Conservation (phyloP, 1,140 invertebrate species). For the Potamilus streckersoni region DNA sequence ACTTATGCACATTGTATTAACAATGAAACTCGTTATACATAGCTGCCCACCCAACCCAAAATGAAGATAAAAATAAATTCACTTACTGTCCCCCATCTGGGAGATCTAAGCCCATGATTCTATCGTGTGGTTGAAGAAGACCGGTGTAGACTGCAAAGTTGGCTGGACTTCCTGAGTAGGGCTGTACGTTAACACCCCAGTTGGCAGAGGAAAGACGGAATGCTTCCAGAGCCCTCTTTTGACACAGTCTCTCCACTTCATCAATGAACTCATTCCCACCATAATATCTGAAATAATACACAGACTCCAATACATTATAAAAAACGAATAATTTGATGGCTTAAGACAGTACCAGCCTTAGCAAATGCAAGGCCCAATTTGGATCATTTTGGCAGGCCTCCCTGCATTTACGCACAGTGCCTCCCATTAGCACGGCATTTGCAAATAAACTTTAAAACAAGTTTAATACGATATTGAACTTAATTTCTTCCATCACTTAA, state of each 20-base stretch:
- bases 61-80: constrained; percentile 1
- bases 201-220: constrained; percentile 83
- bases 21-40: neutral
- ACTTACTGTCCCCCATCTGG: constrained; percentile 93
- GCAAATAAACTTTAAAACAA: no score
- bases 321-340: neutral
- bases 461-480: no score
- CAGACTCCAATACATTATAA: neutral
- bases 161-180: constrained; percentile 95
- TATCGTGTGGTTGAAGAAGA: constrained; percentile 83
- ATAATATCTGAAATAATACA: constrained; percentile 79
- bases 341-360: no score
- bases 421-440: no score
- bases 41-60: neutral
- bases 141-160: constrained; percentile 86
- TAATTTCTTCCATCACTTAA: no score
- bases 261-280: constrained; percentile 97
- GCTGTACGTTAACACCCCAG: constrained; percentile 99
- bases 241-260: constrained; percentile 89
- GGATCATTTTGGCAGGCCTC: no score
- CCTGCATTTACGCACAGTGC: no score
- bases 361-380: no score
- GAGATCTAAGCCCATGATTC: constrained; percentile 96
- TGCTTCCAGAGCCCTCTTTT: constrained; percentile 86
- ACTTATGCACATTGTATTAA: no score